Evolutionary conservation across 2,888 invertebrate species (phyloP).

Genomic region (Linyphia triangularis): DNA sequence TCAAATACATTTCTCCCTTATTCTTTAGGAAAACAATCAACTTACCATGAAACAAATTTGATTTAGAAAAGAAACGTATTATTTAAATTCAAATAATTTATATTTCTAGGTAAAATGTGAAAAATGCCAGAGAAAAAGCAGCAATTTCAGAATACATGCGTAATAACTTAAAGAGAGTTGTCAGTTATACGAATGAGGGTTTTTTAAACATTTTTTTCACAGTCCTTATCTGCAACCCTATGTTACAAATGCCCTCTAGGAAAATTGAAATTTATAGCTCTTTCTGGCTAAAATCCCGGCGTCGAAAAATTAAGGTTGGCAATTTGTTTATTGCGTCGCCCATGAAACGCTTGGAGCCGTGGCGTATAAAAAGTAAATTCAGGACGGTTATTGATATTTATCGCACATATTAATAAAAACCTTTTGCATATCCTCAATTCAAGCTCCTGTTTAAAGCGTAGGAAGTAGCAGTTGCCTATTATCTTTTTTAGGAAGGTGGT

Average conservation of each 20-base stretch:
- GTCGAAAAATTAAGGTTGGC: slow-evolving; percentile 57
- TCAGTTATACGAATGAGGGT: neutral
- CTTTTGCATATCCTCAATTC: slow-evolving; percentile 22
- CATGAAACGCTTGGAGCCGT: neutral
- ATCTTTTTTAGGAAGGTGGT: neutral
- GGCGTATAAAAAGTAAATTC: slow-evolving; percentile 14
- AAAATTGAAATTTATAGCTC: slow-evolving; percentile 55
- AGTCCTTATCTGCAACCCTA: neutral
- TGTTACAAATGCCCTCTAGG: neutral
- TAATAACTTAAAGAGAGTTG: neutral
- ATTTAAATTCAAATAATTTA: neutral
- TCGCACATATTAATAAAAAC: slow-evolving; percentile 44
- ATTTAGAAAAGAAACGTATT: too few species aligned
- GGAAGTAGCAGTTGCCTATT: slow-evolving; percentile 16
- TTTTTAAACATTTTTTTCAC: neutral
- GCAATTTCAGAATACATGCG: neutral
- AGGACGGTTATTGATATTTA: slow-evolving; percentile 59
- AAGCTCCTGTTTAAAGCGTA: slow-evolving; percentile 4
- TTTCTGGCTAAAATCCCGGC: slow-evolving; percentile 25
- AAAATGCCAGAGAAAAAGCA: neutral
- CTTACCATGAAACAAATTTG: too few species aligned
- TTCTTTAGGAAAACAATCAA: too few species aligned
- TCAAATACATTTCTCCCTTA: too few species aligned
- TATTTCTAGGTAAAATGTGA: neutral
- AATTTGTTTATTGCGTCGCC: slow-evolving; percentile 43